These are phyloP conservation scores for Phalanger gymnotis DNA, from an alignment of 2,797 vertebrate species.

Conservation along the genomic window DNA sequence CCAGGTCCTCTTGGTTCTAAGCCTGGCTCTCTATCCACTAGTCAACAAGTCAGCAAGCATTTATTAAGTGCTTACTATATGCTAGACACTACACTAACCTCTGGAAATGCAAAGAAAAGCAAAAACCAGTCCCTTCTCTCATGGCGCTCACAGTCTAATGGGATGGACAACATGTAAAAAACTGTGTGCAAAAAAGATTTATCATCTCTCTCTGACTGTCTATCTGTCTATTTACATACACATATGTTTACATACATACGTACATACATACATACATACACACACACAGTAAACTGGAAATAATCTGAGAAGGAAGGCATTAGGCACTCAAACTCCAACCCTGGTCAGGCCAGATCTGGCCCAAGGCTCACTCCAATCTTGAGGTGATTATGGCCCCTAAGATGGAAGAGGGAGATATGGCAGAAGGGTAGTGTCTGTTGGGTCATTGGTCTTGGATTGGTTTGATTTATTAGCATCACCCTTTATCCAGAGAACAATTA, in stretches of 20 bases:
- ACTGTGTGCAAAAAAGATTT: background rate
- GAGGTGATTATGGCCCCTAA: background rate
- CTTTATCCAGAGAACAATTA: background rate
- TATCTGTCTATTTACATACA: background rate
- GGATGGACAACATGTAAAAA: background rate
- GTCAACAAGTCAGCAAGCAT: background rate
- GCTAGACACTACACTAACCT: background rate
- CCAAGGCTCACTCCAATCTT: background rate
- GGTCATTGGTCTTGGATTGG: background rate
- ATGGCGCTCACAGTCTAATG: background rate
- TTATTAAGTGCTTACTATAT: background rate
- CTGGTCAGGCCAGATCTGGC: background rate
- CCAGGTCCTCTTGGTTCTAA: background rate
- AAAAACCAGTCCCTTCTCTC: background rate
- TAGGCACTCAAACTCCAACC: background rate
- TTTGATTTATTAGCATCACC: background rate
- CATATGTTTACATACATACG: background rate
- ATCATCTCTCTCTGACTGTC: no score
- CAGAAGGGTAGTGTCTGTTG: background rate
- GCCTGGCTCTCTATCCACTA: background rate
- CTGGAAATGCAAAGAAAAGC: background rate
- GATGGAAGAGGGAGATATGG: background rate
- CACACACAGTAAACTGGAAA: background rate
- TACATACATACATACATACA: background rate
- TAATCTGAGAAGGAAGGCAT: background rate